Evolutionary conservation across 2,113 vertebrate species (phyloP).

Genomic region (Chunga burmeisteri): DNA sequence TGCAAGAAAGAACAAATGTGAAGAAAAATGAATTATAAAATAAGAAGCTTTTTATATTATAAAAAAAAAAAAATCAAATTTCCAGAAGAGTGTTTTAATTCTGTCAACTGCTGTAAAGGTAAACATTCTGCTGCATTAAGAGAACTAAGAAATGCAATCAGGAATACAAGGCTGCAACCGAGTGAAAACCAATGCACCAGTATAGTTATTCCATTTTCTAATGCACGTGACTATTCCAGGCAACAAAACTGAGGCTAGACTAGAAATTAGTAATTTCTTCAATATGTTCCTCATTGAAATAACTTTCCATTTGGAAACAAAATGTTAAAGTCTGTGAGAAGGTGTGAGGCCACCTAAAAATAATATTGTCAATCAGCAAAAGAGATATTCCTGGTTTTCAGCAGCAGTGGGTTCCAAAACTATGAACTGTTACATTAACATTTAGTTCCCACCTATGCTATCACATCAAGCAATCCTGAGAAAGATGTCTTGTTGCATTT

Average conservation of each 20-base stretch:
- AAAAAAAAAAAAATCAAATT: background rate
- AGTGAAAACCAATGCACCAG: background rate
- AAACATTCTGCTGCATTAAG: background rate
- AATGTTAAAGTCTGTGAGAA: background rate
- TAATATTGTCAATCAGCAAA: background rate
- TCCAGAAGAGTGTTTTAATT: background rate
- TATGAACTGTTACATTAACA: background rate
- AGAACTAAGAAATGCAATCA: background rate
- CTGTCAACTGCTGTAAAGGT: background rate
- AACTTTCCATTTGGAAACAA: background rate
- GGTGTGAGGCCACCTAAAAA: background rate
- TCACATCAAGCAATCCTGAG: background rate
- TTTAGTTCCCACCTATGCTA: background rate
- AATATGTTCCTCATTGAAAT: background rate
- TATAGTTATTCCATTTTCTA: background rate
- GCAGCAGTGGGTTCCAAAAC: background rate
- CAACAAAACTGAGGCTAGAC: background rate
- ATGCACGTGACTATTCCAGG: background rate
- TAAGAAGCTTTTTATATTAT: background rate
- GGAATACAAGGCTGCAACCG: background rate
- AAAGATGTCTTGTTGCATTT: background rate
- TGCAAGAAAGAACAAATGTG: background rate
- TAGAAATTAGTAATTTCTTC: background rate
- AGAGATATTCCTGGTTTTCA: background rate
- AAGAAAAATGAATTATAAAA: conserved; percentile 7